Base-by-base conservation (phyloP, 2,797 vertebrate species). In the Florisuga fusca region DNA sequence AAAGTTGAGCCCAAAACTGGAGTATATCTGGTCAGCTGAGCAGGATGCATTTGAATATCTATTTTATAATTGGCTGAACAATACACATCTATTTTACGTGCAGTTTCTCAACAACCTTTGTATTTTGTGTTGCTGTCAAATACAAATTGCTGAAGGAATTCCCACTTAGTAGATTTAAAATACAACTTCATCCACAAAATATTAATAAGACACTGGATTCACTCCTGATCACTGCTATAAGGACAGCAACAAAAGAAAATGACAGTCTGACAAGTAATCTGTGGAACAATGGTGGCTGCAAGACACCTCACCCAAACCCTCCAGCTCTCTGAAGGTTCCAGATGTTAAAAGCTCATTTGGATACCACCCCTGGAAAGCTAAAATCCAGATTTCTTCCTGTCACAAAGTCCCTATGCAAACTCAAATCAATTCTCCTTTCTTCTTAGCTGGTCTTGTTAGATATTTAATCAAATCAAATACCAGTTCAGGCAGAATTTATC, bases 221-320 rank as follows among this genome's bases (percentile, higher is more conserved):
- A 46, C 50, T 74, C 36, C 36, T 80, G 18, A 23, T 23, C n/a
- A 27, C n/a, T 36, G 38, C 27, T 75, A 22, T 11, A 34, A 31
- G 23, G 23, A 46, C 26, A 55, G 75, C n/a, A 84, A 69, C 11
- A 67, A 53, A 92, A 87, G 34, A 21, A 72, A 80, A 27, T 4
- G 2, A 29, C 10, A 53, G 20, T 31, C 57, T 19, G 13, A 58
- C 54, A 51, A 74, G 64, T 48, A 69, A 34, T 6, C 19, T 48
- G 45, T 19, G n/a, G 26, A 78, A 54, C 0, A 1, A 74, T 0
- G 2, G 38, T 53, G 53, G 19, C 75, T 50, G 36, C 5, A 15
- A 59, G 22, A 67, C 21, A 27, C 43, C 53, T 55, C 76, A 57
- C 13, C 54, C 33, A 61, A 84, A 74, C 8, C 25, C 50, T 62